Evolutionary conservation across 2,888 invertebrate genomes (phyloP).

Genomic region (Dione vanillae): DNA sequence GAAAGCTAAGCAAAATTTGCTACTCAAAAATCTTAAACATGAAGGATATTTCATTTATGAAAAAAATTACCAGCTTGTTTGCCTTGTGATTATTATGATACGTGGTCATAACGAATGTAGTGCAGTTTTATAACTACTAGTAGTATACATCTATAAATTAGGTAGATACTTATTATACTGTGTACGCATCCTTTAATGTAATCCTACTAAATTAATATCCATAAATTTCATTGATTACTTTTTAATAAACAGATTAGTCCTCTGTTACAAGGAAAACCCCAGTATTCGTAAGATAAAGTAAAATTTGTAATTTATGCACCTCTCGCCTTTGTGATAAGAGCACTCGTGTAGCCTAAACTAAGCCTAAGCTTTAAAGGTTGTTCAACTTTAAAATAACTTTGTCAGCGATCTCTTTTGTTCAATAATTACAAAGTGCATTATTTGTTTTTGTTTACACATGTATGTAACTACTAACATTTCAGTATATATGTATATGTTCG

Average conservation of each 20-base stretch:
- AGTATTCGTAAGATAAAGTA: background rate
- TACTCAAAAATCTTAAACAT: background rate
- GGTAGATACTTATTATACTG: background rate
- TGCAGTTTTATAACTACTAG: background rate
- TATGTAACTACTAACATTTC: slow-evolving; percentile 30
- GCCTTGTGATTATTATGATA: background rate
- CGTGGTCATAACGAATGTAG: background rate
- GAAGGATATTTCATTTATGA: background rate
- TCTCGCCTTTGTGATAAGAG: background rate
- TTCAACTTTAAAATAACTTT: slow-evolving; percentile 15
- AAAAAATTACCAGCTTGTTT: background rate
- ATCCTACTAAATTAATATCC: background rate
- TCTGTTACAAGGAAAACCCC: background rate
- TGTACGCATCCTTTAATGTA: background rate
- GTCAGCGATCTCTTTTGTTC: slow-evolving; percentile 34
- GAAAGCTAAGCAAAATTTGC: background rate
- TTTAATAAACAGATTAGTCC: background rate
- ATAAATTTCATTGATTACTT: background rate
- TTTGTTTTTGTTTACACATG: slow-evolving; percentile 16
- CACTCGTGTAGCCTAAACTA: background rate
- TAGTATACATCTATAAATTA: background rate
- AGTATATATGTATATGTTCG: slow-evolving; percentile 26
- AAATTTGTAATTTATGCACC: background rate
- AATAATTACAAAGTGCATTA: slow-evolving; percentile 27
- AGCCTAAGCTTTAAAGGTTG: background rate